These are phyloP conservation scores for Halcyon smyrnensis DNA, from an alignment of 2,797 vertebrate genomes.

Conservation along the genomic window DNA sequence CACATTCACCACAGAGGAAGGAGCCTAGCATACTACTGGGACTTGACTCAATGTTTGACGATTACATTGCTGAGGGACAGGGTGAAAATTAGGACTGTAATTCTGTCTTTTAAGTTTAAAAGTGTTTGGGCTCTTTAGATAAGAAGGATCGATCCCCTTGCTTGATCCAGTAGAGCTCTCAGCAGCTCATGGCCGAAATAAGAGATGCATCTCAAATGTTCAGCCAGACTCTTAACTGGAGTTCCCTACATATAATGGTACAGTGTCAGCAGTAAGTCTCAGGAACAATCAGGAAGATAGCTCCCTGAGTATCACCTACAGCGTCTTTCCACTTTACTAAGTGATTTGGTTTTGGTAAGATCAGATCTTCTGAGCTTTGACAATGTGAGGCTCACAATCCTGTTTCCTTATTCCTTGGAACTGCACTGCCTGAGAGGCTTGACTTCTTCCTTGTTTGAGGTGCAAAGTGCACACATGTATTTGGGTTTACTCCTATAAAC, in stretches of 20 bases:
- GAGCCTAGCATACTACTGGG: not conserved
- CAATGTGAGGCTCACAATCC: not conserved
- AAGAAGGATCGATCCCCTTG: not conserved
- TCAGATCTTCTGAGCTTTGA: not conserved
- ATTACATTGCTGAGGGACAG: not conserved
- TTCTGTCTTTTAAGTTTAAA: not conserved
- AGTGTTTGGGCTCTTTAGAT: not conserved
- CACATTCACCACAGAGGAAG: not conserved
- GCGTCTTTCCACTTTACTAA: not conserved
- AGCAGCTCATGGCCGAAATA: not conserved
- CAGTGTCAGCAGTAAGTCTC: fast-evolving
- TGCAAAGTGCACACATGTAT: not conserved
- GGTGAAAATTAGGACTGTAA: not conserved
- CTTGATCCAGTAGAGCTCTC: not conserved
- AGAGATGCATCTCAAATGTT: not conserved
- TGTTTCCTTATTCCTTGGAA: not conserved
- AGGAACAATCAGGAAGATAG: not conserved
- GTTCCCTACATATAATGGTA: fast-evolving
- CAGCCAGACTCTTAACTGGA: not conserved
- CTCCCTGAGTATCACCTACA: not conserved
- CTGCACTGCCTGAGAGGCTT: not conserved
- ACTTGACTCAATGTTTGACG: not conserved
- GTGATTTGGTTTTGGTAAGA: not conserved
- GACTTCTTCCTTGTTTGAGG: not conserved
- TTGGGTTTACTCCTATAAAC: not conserved